Percentiles rank a stretch among this genome's conserved stretches.
phyloP scores from a whole-genome alignment of 2,797 vertebrate species.

The Rhinophrynus dorsalis region DNA sequence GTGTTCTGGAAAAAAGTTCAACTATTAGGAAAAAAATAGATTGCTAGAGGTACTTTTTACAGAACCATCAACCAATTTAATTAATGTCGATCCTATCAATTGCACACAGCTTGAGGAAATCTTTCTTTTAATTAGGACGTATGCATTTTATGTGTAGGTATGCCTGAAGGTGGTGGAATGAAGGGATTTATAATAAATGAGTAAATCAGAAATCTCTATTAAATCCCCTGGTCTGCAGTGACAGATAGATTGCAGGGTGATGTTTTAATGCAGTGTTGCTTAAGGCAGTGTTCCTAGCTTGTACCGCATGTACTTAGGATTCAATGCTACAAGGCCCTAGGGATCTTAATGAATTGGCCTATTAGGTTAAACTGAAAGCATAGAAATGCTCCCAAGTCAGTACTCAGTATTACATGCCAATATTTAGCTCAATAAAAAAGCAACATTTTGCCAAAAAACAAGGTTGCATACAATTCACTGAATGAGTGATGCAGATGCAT shows the following conservation, averaged over 20 bases:
- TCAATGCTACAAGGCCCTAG: slow-evolving; percentile 76
- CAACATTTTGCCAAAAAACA: slow-evolving; percentile 61
- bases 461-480: slow-evolving; percentile 54
- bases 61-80: slow-evolving; percentile 68
- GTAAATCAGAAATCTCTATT: slow-evolving; percentile 82
- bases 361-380: slow-evolving; percentile 87
- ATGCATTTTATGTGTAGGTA: slow-evolving; percentile 70
- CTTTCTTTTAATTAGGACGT: slow-evolving; percentile 71
- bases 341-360: slow-evolving; percentile 94
- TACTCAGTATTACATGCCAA: slow-evolving; percentile 75
- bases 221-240: slow-evolving; percentile 67
- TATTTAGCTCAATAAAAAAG: slow-evolving; percentile 74
- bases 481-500: background rate
- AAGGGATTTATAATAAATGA: slow-evolving; percentile 76
- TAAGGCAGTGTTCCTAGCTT: slow-evolving; percentile 72
- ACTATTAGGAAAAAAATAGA: background rate
- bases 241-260: slow-evolving; percentile 75
- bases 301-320: slow-evolving; percentile 70
- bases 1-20: too few species aligned
- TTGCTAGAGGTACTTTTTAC: slow-evolving; percentile 54
- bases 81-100: slow-evolving; percentile 71
- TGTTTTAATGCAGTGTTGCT: slow-evolving; percentile 78
- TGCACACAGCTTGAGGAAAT: slow-evolving; percentile 73
- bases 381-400: slow-evolving; percentile 78
- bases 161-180: slow-evolving; percentile 68